phyloP scores from a whole-genome alignment of 2,888 invertebrate genomes.

The Lumbricus terrestris region DNA sequence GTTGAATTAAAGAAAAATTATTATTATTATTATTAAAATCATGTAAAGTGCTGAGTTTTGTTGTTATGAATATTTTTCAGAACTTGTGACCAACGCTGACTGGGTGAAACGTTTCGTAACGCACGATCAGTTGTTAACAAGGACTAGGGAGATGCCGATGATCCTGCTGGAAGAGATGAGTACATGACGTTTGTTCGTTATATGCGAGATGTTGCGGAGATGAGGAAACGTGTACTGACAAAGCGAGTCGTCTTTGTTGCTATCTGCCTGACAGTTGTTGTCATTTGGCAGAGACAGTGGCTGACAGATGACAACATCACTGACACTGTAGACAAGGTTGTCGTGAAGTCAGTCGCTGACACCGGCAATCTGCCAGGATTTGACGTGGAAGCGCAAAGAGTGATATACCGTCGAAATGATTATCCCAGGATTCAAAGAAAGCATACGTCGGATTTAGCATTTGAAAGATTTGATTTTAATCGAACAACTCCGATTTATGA shows the following conservation, averaged over 20 bases:
- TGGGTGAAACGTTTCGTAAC: neutral
- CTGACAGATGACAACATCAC: neutral
- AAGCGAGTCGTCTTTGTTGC: neutral
- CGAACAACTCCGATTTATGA: neutral
- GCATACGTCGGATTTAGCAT: neutral
- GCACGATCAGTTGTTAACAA: neutral
- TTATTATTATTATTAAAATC: no score
- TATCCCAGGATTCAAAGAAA: neutral
- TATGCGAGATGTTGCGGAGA: neutral
- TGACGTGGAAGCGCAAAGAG: neutral
- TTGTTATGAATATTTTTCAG: neutral
- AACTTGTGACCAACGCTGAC: neutral
- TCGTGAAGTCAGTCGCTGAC: neutral
- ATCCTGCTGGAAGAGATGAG: neutral
- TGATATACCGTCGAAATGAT: neutral
- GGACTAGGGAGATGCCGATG: neutral
- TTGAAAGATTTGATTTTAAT: neutral
- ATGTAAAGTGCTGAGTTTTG: neutral
- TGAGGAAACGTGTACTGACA: neutral
- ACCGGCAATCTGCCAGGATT: neutral
- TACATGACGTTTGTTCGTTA: neutral
- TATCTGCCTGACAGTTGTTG: neutral
- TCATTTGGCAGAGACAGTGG: slow-evolving; percentile 3
- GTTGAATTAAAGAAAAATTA: no score
- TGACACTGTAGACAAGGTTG: neutral